These are phyloP conservation scores for Paratilapia polleni DNA, from an alignment of 2,113 vertebrate genomes.

Conservation along the genomic window DNA sequence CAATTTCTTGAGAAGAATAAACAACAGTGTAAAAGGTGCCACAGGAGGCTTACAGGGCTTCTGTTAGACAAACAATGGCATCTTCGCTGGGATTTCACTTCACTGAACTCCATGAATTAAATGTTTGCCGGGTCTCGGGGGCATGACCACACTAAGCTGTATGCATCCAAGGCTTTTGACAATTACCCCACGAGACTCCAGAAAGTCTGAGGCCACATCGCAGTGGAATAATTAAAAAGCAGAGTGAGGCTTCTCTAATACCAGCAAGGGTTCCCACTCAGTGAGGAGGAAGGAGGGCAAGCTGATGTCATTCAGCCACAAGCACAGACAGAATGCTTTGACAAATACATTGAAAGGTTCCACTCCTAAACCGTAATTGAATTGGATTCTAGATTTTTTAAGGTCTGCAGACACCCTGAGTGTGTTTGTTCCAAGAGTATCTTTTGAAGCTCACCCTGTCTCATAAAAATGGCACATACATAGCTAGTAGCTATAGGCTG, in stretches of 20 bases:
- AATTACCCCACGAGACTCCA: conserved; percentile 81
- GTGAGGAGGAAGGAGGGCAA: conserved; percentile 44
- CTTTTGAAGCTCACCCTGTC: conserved; percentile 15
- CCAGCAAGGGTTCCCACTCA: conserved; percentile 49
- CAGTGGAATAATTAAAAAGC: conserved; percentile 75
- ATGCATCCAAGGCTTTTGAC: conserved; percentile 77
- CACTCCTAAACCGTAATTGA: conserved; percentile 29
- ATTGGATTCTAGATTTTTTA: background rate
- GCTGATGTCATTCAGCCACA: conserved; percentile 54
- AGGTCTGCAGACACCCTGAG: background rate
- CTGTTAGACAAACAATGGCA: conserved; percentile 54
- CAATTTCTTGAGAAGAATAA: conserved; percentile 65
- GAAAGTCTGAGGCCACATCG: conserved; percentile 78
- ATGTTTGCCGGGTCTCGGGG: conserved; percentile 63
- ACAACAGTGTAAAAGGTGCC: conserved; percentile 53
- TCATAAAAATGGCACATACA: conserved; percentile 30
- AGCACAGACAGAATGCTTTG: conserved; percentile 39
- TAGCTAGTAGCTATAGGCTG: conserved; percentile 39
- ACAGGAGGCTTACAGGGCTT: conserved; percentile 43
- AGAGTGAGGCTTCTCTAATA: conserved; percentile 74
- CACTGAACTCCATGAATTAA: conserved; percentile 59
- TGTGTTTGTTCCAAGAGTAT: background rate
- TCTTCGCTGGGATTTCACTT: conserved; percentile 49
- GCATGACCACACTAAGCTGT: conserved; percentile 72
- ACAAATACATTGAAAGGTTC: conserved; percentile 44